Evolutionary conservation across 2,113 vertebrate species (phyloP), one percentile per base, ranked within the genome.

Genomic region (Piprites chloris): DNA sequence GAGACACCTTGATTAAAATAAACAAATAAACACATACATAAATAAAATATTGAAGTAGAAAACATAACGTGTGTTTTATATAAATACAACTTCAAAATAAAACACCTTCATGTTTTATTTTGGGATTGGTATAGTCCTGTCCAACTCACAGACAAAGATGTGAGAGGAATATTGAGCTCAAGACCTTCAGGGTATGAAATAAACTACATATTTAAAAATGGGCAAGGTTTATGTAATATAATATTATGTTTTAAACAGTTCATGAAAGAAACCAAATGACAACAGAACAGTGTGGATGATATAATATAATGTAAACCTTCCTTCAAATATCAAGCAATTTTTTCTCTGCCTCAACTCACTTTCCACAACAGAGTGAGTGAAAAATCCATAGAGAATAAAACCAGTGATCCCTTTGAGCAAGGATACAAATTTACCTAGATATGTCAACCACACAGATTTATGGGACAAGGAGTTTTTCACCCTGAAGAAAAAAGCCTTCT

Each of bases 381-480:
- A 96, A 97, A 97, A 92, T 81, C 93, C 91, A 88, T 86, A 95
- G 72, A 91, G 95, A 95, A 94, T 95, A 96, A 97, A 96, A 96
- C 85, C 77, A 82, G 92, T 92, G 87, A 97, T 88, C 88, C 85
- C 94, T 97, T 94, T 97, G 93, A 96, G 85, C 75, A 95, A 90
- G 87, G 88, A 93, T 89, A 96, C 95, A 97, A 88, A 97, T 97
- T 94, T 93, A 95, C 92, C 95, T 88, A 93, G 88, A 93, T 97
- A 90, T 92, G 93, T 93, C 92, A 98, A 95, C 82, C 55, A 93
- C 89, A 77, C 63, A 52, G 87, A 97, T 97, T 98, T 96, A 96
- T 85, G 66, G 85, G 91, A 95, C 89, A 96, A 96, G 92, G 94
- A 96, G 95, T 90, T 95, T 96, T 97, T 97, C 95, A 96, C 87